phyloP scores from a whole-genome alignment of 2,797 vertebrate species.

The Gambusia yucatana region DNA sequence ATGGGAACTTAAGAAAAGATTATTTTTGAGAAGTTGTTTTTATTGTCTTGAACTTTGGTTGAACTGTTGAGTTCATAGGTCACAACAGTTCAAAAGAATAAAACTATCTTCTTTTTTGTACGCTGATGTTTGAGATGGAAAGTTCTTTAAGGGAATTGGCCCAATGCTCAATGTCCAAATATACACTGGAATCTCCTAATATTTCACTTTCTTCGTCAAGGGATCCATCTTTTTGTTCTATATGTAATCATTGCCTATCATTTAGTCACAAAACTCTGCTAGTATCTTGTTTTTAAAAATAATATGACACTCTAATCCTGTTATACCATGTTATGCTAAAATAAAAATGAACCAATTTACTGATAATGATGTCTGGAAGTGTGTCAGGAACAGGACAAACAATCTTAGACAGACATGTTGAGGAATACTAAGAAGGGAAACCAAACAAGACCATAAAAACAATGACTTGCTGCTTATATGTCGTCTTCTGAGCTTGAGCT shows the following conservation, averaged over 20 bases:
- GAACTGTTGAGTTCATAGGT: too few species aligned
- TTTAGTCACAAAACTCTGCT: too few species aligned
- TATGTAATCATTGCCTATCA: not conserved
- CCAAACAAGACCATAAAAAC: not conserved
- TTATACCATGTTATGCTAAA: not conserved
- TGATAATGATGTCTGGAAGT: not conserved
- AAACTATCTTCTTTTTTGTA: not conserved
- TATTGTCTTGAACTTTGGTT: too few species aligned
- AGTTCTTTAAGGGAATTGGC: too few species aligned
- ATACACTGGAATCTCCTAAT: not conserved
- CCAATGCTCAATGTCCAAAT: not conserved
- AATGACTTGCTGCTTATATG: too few species aligned
- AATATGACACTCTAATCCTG: not conserved
- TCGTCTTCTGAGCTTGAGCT: not conserved
- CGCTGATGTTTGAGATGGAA: too few species aligned
- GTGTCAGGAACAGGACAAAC: not conserved
- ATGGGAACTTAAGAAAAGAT: too few species aligned
- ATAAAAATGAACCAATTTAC: not conserved
- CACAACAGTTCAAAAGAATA: not conserved
- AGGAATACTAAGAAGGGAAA: not conserved
- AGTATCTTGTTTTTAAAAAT: too few species aligned
- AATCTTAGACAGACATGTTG: not conserved
- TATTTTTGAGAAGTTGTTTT: too few species aligned
- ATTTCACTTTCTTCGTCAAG: not conserved
- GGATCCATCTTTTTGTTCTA: not conserved